Conservation (phyloP, 2,888 invertebrate species). For the Cetonia aurata region DNA sequence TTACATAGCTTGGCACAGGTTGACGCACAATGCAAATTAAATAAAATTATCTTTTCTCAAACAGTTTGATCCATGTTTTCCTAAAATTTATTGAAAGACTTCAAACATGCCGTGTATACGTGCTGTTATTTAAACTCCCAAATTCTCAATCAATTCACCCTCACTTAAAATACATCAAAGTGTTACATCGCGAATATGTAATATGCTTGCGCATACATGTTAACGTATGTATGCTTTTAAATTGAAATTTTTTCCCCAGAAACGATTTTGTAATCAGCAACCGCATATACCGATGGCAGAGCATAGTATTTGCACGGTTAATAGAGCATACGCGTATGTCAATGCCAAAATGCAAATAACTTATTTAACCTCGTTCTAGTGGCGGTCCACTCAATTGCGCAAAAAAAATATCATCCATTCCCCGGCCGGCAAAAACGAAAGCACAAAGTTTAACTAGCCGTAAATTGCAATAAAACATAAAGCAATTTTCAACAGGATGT, state of each 20-base stretch:
- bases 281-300: slow-evolving; percentile 1
- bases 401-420: slow-evolving; percentile 18
- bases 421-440: slow-evolving; percentile 23
- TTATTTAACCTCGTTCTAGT: slow-evolving; percentile 24
- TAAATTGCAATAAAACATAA: slow-evolving; percentile 22
- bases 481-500: slow-evolving; percentile 32
- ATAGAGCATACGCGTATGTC: slow-evolving; percentile 36
- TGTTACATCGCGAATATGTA: no score
- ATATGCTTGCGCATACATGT: no score
- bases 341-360: slow-evolving; percentile 39
- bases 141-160: no score
- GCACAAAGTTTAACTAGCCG: slow-evolving; percentile 32
- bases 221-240: not conserved
- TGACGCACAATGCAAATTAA: no score
- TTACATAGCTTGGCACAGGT: no score
- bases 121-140: no score
- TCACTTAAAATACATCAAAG: no score
- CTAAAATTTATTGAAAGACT: no score
- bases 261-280: slow-evolving; percentile 10
- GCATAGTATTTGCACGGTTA: slow-evolving; percentile 17
- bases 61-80: no score
- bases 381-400: slow-evolving; percentile 23
- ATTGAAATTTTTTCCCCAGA: slow-evolving; percentile 4
- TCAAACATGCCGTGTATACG: no score
- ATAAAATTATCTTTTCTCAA: no score